A percentile compares a stretch with the other conserved stretches of the same genome.
Conservation (phyloP, 2,113 vertebrate genomes). For the Willisornis vidua region DNA sequence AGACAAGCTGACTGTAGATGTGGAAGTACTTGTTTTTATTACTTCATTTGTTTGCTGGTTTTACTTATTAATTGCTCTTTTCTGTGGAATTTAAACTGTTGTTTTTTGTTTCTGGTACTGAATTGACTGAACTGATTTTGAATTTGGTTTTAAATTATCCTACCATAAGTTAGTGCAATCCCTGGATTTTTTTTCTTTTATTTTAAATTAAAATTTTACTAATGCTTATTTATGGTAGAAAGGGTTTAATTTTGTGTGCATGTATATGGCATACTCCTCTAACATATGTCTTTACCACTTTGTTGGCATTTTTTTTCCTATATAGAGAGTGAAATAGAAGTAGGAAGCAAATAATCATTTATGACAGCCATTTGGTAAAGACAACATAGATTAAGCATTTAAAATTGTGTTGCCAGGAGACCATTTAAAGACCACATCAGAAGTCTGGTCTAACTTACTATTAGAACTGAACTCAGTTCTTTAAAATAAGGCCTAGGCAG, state of each 20-base stretch:
- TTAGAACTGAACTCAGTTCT: constrained; percentile 19
- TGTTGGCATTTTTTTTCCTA: neutral
- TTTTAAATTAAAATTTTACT: neutral
- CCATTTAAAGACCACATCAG: constrained; percentile 27
- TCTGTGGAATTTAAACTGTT: neutral
- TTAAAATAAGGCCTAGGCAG: constrained; percentile 22
- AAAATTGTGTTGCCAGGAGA: constrained; percentile 36
- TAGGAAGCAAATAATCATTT: constrained; percentile 59
- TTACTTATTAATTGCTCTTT: constrained; percentile 12
- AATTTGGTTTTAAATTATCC: neutral
- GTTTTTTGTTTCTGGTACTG: neutral
- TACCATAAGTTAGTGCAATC: neutral
- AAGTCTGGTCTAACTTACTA: constrained; percentile 22
- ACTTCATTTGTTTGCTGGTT: neutral
- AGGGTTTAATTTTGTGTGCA: neutral
- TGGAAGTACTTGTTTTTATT: neutral
- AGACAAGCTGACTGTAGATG: neutral
- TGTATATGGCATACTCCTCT: neutral
- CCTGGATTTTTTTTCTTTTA: neutral
- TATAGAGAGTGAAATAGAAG: constrained; percentile 28
- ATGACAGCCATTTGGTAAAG: constrained; percentile 55
- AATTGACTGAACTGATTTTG: neutral
- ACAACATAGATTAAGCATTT: constrained; percentile 60
- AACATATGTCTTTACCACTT: constrained; percentile 31
- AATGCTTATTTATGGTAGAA: neutral